Conservation (phyloP, 2,797 vertebrate species). For the Labeo calbasu region DNA sequence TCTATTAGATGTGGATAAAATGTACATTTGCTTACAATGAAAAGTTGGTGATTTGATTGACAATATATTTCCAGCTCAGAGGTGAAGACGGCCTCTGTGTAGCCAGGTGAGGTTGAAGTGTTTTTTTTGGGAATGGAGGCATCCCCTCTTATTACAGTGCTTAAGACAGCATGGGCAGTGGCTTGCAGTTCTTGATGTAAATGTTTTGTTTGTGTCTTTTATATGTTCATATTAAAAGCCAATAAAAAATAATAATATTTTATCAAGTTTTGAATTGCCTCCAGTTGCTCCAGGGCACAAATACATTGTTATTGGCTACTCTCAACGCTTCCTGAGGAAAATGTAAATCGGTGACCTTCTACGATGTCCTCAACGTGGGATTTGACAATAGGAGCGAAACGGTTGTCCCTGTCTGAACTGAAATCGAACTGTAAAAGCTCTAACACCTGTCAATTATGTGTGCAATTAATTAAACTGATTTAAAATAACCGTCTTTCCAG, state of each 20-base stretch:
- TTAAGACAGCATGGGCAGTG: conserved; percentile 81
- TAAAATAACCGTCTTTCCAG: conserved; percentile 72
- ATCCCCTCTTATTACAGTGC: conserved; percentile 73
- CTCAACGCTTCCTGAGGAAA: conserved; percentile 61
- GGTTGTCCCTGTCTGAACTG: conserved; percentile 74
- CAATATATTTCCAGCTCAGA: conserved; percentile 34
- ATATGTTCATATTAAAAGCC: conserved; percentile 87
- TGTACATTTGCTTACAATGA: conserved; percentile 44
- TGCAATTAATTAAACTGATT: conserved; percentile 84
- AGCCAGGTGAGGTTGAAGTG: conserved; percentile 64
- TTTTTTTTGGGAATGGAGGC: conserved; percentile 59
- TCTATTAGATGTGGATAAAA: conserved; percentile 33
- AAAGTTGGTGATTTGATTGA: conserved; percentile 20
- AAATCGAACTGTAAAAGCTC: conserved; percentile 77
- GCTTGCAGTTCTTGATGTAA: conserved; percentile 83
- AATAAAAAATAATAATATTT: conserved; percentile 86
- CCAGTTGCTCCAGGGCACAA: conserved; percentile 72
- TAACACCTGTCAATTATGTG: conserved; percentile 83
- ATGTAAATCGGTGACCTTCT: conserved; percentile 37
- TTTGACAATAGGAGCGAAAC: conserved; percentile 47
- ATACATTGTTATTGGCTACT: conserved; percentile 68
- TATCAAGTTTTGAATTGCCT: conserved; percentile 83
- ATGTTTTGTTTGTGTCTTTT: conserved; percentile 80
- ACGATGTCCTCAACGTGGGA: conserved; percentile 36
- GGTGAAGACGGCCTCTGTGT: conserved; percentile 63